Evolutionary conservation across 2,797 vertebrate genomes (phyloP), one percentile per base, ranked within the genome.

Genomic region (Peromyscus melanophrys): DNA sequence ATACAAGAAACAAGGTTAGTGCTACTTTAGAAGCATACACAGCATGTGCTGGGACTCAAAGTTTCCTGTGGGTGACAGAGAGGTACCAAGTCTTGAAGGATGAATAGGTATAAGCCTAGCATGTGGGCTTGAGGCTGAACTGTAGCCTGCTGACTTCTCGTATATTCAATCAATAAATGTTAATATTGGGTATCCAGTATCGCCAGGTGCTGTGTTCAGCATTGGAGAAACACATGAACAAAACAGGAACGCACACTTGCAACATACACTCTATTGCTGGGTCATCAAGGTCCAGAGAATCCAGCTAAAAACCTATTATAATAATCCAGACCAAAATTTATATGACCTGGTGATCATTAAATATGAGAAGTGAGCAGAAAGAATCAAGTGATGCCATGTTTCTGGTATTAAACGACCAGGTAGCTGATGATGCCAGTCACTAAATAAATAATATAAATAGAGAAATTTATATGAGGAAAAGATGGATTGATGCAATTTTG

Each of bases 391-490:
- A 95, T 92, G 55, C 65, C n/a, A 43, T 49, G 46, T 92, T 96
- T 98, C 94, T 85, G 4, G 14, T 95, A 96, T 97, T 90, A 88
- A 9, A 87, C 40, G 65, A n/a, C 40, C 87, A 92, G 84, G 84
- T 71, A 92, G 86, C 88, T 43, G 78, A 81, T 37, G 73, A 90
- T 40, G 11, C 55, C 85, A 86, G 57, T 93, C 81, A 37, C 77
- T 69, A 89, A 95, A 80, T 94, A 94, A 95, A 94, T 81, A 84
- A 93, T 94, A 84, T 21, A 93, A 90, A 67, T 43, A 77, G 80
- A 94, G 46, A 92, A 89, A 87, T 34, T 87, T 12, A 55, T 34
- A 10, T 40, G 34, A 95, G 63, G 29, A 71, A 57, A 76, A 90
- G 52, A 57, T 13, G 14, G 8, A 65, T 61, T 34, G 11, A n/a